Percentiles rank a stretch among this genome's conserved stretches.
These are phyloP conservation scores for Xylocampa areola DNA, from an alignment of 2,888 invertebrate genomes.

Conservation along the genomic window DNA sequence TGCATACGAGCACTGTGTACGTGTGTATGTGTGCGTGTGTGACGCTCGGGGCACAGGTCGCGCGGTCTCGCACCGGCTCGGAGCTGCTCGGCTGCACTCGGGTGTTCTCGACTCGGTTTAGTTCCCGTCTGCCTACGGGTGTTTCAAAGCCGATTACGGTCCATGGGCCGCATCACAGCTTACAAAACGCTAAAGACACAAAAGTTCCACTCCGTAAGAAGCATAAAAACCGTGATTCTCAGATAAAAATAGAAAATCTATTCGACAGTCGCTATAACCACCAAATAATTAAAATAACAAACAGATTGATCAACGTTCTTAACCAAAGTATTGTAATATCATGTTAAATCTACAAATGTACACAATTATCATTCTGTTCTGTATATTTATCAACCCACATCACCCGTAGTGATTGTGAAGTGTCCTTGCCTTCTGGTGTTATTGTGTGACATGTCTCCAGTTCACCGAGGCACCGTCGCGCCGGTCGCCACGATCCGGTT, in stretches of 20 bases:
- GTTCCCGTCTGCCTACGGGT: not conserved
- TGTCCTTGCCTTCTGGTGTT: no score
- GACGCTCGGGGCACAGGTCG: not conserved
- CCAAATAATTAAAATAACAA: no score
- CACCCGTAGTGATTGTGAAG: no score
- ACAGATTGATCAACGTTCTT: no score
- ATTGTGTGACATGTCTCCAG: not conserved
- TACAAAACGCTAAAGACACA: not conserved
- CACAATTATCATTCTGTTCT: no score
- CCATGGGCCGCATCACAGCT: not conserved
- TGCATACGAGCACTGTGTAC: not conserved
- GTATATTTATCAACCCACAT: no score
- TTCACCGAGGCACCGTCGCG: not conserved
- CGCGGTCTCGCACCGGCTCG: not conserved
- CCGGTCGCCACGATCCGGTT: not conserved
- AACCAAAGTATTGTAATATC: no score
- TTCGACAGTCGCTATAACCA: no score
- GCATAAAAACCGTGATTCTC: not conserved
- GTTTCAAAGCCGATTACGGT: slow-evolving; percentile 21
- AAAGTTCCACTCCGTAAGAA: not conserved
- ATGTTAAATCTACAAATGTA: no score
- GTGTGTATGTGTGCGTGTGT: not conserved
- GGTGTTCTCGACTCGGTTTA: not conserved
- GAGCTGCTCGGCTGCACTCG: not conserved
- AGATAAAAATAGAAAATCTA: not conserved